phyloP scores from a whole-genome alignment of 2,797 vertebrate species.

The Perodicticus potto region DNA sequence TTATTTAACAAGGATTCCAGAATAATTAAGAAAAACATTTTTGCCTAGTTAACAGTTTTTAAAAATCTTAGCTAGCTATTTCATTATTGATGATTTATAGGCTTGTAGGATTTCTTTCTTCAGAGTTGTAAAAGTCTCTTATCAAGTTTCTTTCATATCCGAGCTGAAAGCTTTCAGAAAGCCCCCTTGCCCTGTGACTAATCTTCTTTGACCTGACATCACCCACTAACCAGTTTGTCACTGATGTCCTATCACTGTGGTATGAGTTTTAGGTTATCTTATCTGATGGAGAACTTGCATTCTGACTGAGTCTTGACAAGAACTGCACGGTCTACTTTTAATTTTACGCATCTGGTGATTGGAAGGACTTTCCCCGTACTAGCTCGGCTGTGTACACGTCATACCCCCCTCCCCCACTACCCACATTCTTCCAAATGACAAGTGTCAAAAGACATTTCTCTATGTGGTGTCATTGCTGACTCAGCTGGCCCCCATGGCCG shows the following conservation, averaged over 20 bases:
- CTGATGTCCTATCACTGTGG: background rate
- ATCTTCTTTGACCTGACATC: conserved; percentile 47
- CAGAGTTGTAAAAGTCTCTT: background rate
- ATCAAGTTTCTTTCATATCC: conserved; percentile 15
- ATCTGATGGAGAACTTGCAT: conserved; percentile 44
- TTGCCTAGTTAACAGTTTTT: background rate
- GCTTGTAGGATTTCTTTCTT: background rate
- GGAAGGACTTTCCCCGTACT: background rate
- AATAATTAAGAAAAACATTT: background rate
- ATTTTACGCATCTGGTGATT: background rate
- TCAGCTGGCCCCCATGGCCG: background rate
- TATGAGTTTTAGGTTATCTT: background rate
- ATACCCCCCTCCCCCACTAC: background rate
- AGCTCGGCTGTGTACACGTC: background rate
- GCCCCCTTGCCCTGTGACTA: background rate
- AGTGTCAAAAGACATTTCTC: background rate
- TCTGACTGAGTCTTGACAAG: conserved; percentile 34
- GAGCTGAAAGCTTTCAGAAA: conserved; percentile 53
- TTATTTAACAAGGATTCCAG: conserved; percentile 29
- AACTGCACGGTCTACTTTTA: background rate
- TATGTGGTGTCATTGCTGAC: background rate
- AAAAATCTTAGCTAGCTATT: background rate
- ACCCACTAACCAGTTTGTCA: conserved; percentile 36
- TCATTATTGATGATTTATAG: background rate
- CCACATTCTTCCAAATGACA: background rate